Percentiles rank a stretch among this genome's conserved stretches.
phyloP scores from a whole-genome alignment of 2,888 invertebrate species.

The Ormyrus labotus region DNA sequence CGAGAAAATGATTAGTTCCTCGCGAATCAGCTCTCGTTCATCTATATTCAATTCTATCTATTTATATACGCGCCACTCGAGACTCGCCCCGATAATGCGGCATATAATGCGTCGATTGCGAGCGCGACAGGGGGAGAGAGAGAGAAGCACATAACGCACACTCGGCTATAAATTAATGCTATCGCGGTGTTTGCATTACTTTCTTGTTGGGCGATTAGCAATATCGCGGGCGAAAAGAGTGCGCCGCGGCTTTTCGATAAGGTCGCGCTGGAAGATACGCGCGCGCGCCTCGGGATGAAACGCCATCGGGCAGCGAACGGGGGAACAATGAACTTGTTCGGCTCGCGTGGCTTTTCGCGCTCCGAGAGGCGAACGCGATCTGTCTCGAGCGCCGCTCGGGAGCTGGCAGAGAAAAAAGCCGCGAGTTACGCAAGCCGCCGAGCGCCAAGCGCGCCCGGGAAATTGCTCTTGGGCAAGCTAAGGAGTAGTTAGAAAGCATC shows the following conservation, averaged over 20 bases:
- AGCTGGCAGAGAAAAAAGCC: no score
- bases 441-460: no score
- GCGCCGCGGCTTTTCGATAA: constrained; percentile 18
- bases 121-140: constrained; percentile 60
- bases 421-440: no score
- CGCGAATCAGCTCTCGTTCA: background rate
- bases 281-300: constrained; percentile 5
- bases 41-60: constrained; percentile 2
- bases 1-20: constrained; percentile 49
- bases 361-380: no score
- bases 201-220: constrained; percentile 72
- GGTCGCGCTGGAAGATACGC: background rate
- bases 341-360: no score
- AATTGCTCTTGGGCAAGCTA: background rate
- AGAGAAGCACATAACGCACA: background rate
- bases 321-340: constrained; percentile 7
- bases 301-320: background rate
- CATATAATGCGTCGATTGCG: constrained; percentile 62
- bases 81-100: background rate
- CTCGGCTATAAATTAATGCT: constrained; percentile 70
- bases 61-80: background rate
- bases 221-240: constrained; percentile 69
- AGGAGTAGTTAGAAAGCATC: background rate
- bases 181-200: constrained; percentile 71
- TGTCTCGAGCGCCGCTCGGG: no score